Conservation (phyloP, 1,140 invertebrate species). For the Heliconius himera region DNA sequence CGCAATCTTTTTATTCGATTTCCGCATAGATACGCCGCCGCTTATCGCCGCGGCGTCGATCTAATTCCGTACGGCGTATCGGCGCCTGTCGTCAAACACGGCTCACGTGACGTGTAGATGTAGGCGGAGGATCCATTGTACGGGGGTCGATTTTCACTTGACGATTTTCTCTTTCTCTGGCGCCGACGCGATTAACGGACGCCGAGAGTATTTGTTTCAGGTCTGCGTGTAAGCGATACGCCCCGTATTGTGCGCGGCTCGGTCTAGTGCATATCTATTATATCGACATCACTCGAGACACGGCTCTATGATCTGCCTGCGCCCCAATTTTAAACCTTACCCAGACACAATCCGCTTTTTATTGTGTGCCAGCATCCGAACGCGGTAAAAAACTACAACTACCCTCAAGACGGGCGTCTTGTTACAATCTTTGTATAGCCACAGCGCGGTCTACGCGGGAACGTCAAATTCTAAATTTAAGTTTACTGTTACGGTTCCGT, state of each 20-base stretch:
- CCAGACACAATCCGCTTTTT: constrained; percentile 62
- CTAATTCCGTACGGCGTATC: constrained; percentile 66
- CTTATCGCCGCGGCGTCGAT: constrained; percentile 63
- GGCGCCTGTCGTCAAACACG: constrained; percentile 66
- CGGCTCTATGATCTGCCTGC: constrained; percentile 59
- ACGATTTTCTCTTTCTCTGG: constrained; percentile 66
- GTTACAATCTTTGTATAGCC: constrained; percentile 27
- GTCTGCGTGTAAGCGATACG: constrained; percentile 72
- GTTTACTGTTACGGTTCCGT: constrained; percentile 22
- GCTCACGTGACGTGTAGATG: constrained; percentile 60
- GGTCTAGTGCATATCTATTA: constrained; percentile 77
- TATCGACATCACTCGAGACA: constrained; percentile 64
- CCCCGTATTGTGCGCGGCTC: constrained; percentile 69
- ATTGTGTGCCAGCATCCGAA: constrained; percentile 41
- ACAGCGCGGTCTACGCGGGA: constrained; percentile 13
- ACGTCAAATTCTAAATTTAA: constrained; percentile 33
- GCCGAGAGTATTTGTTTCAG: constrained; percentile 70
- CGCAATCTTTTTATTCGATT: constrained; percentile 72
- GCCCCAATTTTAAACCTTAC: constrained; percentile 69
- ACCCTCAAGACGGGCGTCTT: constrained; percentile 43
- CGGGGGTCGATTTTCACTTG: constrained; percentile 64
- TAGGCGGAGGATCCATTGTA: constrained; percentile 54
- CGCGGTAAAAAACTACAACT: constrained; percentile 50
- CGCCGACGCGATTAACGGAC: constrained; percentile 73
- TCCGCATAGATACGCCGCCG: constrained; percentile 72